Conservation (phyloP, 1,140 invertebrate species). For the Scylla paramamosain region DNA sequence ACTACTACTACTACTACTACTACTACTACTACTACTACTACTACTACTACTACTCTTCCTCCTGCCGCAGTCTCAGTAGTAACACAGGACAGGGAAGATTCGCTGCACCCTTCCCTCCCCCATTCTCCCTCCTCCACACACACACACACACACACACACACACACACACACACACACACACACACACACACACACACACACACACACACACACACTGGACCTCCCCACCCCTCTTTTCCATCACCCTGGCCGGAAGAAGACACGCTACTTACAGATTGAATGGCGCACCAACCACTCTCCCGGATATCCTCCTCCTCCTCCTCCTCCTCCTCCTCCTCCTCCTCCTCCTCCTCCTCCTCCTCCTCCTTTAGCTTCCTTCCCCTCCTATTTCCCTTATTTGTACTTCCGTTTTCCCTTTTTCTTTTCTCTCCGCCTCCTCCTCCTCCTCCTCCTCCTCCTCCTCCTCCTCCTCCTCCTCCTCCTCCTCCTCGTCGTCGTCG, state of each 20-base stretch:
- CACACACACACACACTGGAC: too few species aligned
- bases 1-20: too few species aligned
- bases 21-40: not conserved
- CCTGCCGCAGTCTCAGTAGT: not conserved
- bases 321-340: not conserved
- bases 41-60: not conserved
- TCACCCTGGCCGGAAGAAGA: not conserved
- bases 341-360: not conserved
- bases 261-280: slow-evolving; percentile 2
- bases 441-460: not conserved
- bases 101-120: too few species aligned
- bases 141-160: too few species aligned
- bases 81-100: too few species aligned
- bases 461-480: not conserved
- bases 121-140: too few species aligned
- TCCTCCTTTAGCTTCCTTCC: not conserved
- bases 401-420: not conserved
- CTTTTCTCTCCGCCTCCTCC: not conserved
- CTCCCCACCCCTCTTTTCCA: too few species aligned
- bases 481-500: not conserved
- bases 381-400: not conserved
- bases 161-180: too few species aligned
- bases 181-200: too few species aligned
- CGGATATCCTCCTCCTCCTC: slow-evolving; percentile 7
- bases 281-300: not conserved